Evolutionary conservation across 1,140 invertebrate species (phyloP).

Genomic region (Tetramorium simillimum): DNA sequence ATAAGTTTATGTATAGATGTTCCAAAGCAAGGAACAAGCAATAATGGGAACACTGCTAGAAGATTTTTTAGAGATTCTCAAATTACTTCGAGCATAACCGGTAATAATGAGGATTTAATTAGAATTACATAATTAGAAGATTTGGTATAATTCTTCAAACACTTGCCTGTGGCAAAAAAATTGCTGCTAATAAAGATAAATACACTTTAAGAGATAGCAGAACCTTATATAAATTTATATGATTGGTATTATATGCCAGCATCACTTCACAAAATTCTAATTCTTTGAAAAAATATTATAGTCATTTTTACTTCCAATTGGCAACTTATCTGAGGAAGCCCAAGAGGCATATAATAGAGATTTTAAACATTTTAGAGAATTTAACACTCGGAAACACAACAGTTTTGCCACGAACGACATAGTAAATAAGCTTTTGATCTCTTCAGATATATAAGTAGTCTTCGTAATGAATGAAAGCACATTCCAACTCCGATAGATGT

Average conservation of each 20-base stretch:
- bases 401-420: background rate
- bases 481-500: background rate
- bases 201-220: background rate
- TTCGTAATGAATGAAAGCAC: background rate
- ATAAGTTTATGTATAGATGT: background rate
- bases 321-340: background rate
- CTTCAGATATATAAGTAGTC: slow-evolving; percentile 26
- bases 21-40: slow-evolving; percentile 15
- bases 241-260: background rate
- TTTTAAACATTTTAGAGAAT: background rate
- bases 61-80: background rate
- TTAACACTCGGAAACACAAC: background rate
- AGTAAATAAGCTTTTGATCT: slow-evolving; percentile 1
- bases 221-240: background rate
- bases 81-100: background rate
- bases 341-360: background rate
- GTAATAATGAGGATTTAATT: background rate
- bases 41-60: background rate
- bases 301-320: background rate
- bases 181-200: background rate
- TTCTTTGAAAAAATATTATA: background rate
- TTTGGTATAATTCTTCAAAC: background rate
- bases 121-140: slow-evolving; percentile 6
- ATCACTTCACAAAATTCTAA: background rate
- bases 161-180: background rate